These are phyloP conservation scores for Tricholaema leucomelas DNA, from an alignment of 2,113 vertebrate species.

Conservation along the genomic window DNA sequence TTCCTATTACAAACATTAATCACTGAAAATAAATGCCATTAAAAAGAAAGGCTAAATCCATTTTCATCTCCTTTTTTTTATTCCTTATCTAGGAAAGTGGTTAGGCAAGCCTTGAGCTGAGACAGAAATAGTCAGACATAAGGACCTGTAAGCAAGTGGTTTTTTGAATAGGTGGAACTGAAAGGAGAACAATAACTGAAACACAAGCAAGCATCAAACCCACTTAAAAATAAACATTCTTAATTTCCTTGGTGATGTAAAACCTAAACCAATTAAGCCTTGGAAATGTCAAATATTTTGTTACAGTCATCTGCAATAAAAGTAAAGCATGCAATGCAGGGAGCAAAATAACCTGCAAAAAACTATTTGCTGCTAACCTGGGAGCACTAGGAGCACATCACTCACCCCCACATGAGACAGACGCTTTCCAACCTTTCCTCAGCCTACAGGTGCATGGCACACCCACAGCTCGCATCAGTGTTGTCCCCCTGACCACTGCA, in stretches of 20 bases:
- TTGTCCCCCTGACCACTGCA: background rate
- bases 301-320: background rate
- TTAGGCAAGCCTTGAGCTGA: background rate
- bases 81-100: background rate
- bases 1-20: background rate
- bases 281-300: background rate
- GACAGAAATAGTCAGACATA: background rate
- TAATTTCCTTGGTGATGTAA: background rate
- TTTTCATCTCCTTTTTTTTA: background rate
- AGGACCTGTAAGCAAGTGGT: background rate
- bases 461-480: background rate
- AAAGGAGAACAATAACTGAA: background rate
- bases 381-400: background rate
- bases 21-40: background rate
- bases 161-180: background rate
- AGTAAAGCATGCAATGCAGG: background rate
- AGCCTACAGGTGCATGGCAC: background rate
- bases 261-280: background rate
- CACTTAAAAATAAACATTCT: background rate
- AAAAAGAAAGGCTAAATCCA: background rate
- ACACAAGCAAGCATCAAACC: background rate
- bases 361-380: background rate
- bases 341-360: background rate
- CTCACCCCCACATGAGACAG: rapidly evolving
- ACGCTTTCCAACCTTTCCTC: background rate